Conservation (phyloP, 2,888 invertebrate genomes). For the Meteorus colon region DNA sequence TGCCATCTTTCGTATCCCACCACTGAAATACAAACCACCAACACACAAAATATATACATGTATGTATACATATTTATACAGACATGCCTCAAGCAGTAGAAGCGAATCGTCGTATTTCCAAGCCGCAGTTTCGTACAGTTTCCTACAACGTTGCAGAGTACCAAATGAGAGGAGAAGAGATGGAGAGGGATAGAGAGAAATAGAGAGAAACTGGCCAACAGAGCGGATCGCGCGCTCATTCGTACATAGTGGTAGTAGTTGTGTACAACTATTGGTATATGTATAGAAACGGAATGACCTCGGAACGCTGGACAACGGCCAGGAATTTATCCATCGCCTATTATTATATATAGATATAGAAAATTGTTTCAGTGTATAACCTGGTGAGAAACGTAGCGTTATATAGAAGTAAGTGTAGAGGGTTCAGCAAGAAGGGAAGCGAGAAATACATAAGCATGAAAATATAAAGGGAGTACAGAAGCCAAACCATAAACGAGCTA, state of each 20-base stretch:
- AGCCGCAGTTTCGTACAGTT: conserved; percentile 34
- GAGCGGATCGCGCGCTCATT: conserved; percentile 43
- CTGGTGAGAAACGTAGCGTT: conserved; percentile 12
- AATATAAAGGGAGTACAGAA: conserved; percentile 1
- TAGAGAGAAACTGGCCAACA: conserved; percentile 12
- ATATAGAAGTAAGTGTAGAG: background rate
- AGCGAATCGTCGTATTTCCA: conserved; percentile 31
- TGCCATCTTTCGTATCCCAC: conserved; percentile 14
- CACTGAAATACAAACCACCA: background rate
- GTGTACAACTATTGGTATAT: background rate
- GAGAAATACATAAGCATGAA: background rate
- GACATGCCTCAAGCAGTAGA: background rate
- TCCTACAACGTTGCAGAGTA: conserved; percentile 26
- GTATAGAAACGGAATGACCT: conserved; percentile 51
- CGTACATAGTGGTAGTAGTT: conserved; percentile 54
- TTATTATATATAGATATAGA: conserved; percentile 28
- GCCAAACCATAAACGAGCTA: conserved; percentile 55
- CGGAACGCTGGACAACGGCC: conserved; percentile 64
- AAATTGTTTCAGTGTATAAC: conserved; percentile 28
- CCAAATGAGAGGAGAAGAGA: background rate
- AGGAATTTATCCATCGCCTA: conserved; percentile 63
- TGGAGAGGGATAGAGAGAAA: background rate
- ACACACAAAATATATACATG: background rate
- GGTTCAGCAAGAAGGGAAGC: background rate
- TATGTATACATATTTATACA: background rate